Evolutionary conservation across 2,888 invertebrate genomes (phyloP).

Genomic region (Empis stercorea): DNA sequence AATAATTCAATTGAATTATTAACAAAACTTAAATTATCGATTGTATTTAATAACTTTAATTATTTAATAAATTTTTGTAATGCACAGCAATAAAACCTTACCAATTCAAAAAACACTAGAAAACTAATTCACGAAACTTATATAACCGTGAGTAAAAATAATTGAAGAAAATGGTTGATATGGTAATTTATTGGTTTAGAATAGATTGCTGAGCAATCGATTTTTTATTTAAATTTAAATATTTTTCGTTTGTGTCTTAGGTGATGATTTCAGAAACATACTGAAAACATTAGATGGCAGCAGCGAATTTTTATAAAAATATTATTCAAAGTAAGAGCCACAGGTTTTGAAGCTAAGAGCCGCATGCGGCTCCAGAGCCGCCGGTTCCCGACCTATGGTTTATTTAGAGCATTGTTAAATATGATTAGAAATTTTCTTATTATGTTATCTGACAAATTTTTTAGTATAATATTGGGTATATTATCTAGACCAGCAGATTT

Average conservation of each 20-base stretch:
- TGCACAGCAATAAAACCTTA: neutral
- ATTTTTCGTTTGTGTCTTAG: neutral
- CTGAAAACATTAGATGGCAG: neutral
- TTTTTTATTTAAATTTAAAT: neutral
- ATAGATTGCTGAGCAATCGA: neutral
- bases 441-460: too few species aligned
- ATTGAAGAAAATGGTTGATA: neutral
- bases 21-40: neutral
- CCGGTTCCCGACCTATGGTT: neutral
- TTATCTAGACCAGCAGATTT: too few species aligned
- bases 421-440: too few species aligned
- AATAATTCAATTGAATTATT: neutral
- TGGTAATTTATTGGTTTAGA: neutral
- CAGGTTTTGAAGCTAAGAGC: neutral
- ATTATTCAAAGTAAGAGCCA: neutral
- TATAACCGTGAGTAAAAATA: neutral
- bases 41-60: neutral
- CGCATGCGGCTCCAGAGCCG: neutral
- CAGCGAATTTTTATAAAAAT: neutral
- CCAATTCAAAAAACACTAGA: neutral
- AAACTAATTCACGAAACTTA: neutral
- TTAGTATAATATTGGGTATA: too few species aligned
- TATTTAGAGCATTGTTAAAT: too few species aligned
- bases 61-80: neutral
- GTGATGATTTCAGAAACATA: neutral